Evolutionary conservation across 1,140 invertebrate genomes (phyloP), one percentile per base, ranked within the genome.

Genomic region (Zaprionus lachaisei): DNA sequence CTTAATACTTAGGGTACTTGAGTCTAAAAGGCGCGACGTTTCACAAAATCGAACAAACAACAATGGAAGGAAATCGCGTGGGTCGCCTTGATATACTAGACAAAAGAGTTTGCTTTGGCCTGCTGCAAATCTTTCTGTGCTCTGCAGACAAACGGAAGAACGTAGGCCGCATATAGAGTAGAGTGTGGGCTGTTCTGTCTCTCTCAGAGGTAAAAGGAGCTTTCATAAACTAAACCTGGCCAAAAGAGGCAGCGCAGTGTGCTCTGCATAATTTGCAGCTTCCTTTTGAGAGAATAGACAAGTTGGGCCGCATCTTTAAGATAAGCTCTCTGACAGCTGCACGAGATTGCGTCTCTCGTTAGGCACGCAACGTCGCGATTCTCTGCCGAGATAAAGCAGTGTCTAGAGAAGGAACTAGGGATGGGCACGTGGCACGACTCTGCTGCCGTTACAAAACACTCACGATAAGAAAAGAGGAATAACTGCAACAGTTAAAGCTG

Each of bases 171-270:
- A 62, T n/a, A 31, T 65, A 79, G 64, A 60, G 80, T 65, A 79
- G 64, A 60, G 80, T 79, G 75, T 83, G 80, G 41, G 41, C 41
- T 17, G 41, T 26, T 26, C 0, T n/a, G 9, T 9, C 6, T 47
- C 5, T 47, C 41, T 17, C 7, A n/a, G 7, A n/a, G 7, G 20
- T 22, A 51, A 51, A 24, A 51, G 47, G 12, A 20, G 47, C 47
- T 49, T 49, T 83, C 72, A 80, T 83, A 83, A 83, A 83, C 55
- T 83, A 83, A 83, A 83, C 55, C 79, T 83, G 76, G 76, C 75
- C 72, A 83, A 83, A 83, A 79, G 2, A 17, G 38, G 14, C 38
- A 41, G 38, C 26, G 15, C 38, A 2, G 38, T 7, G 28, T 44
- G 41, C n/a, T 17, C 20, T 41, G n/a, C 54, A 66, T 68, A 69